Evolutionary conservation across 2,797 vertebrate genomes (phyloP), one percentile per base, ranked within the genome.

Genomic region (Ctenochaetus hawaiiensis): DNA sequence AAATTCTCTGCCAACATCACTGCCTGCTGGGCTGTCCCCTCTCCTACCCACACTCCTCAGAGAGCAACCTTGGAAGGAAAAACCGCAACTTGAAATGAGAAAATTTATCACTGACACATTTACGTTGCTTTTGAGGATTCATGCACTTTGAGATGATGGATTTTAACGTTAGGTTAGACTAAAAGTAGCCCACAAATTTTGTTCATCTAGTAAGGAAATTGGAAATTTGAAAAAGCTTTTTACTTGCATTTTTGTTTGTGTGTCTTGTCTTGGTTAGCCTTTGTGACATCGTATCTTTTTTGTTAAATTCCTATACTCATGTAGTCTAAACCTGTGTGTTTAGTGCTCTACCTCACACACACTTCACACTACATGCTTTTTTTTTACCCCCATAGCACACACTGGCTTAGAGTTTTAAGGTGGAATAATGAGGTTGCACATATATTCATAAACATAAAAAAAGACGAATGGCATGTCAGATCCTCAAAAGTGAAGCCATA

Each of bases 1-100:
- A 64, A 69, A 78, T 78, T 34, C 56, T 73, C 73, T 49, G 34
- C 72, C 58, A 53, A 75, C 63, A 69, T 82, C 80, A 64, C 64
- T 66, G 64, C 63, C 23, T 54, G 51, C 56, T 71, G 58, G 69
- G 71, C 51, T 66, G 41, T 58, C 59, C 30, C 57, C 34, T 30
- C 30, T 30, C 30, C 30, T 30, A 30, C 61, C 69, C 47, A 81
- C 3, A 1, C 56, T 79, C 65, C 53, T 67, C 44, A 12, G 67
- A 77, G 71, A 72, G 60, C 43, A 6, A 43, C 34, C 26, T 58
- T 37, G 39, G 54, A 16, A 14, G 26, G 20, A 76, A 75, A 77
- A 23, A 11, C 30, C 8, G 20, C 17, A 60, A 39, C n/a, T 47
- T 45, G 23, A 78, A 70, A 73, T 71, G 66, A 76, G 43, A 72